Evolutionary conservation across 2,888 invertebrate species (phyloP), one percentile per base, ranked within the genome.

Genomic region (Hylaea fasciaria): DNA sequence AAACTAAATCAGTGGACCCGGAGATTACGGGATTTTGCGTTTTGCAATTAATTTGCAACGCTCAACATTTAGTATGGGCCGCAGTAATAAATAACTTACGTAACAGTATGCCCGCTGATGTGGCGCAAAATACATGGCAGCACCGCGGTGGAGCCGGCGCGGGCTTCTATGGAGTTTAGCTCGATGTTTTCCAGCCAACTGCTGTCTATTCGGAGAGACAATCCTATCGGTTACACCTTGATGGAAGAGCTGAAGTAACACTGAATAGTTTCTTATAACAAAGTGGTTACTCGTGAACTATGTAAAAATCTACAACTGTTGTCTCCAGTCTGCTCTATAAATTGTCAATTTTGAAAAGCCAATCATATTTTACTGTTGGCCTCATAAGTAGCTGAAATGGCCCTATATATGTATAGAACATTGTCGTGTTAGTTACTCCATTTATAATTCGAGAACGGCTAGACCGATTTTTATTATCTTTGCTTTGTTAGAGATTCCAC

Each of bases 141-240:
- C 51, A 91, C 77, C 28, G 86, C 85, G 32, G 86, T 87, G 16
- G 89, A 88, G 0, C 90, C 90, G 0, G 80, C 71, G 29, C 81
- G 80, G 14, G 88, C 86, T 72, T 92, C 91, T 29, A 92, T 75
- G 5, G 90, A 86, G 73, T 81, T 91, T 46, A 91, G 64, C 70
- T 91, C 91, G 10, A 87, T 83, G 61, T 87, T 90, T 69, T 91
- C 91, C 62, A 91, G 69, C 91, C 91, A 91, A 73, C 89, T 91
- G 78, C 89, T 91, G 62, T 91, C 92, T 92, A 45, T 59, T 40
- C 13, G 72, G 51, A 69, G 28, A 65, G 58, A 64, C 50, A 68
- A 48, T 54, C 48, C 52, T 7, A 58, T 52, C 44, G 50, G 16
- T 37, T 49, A n/a, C 45, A 35, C 0, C 39, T 12, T 13, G 16